Base-by-base conservation (phyloP, 2,888 invertebrate species). In the Andrena fulva region DNA sequence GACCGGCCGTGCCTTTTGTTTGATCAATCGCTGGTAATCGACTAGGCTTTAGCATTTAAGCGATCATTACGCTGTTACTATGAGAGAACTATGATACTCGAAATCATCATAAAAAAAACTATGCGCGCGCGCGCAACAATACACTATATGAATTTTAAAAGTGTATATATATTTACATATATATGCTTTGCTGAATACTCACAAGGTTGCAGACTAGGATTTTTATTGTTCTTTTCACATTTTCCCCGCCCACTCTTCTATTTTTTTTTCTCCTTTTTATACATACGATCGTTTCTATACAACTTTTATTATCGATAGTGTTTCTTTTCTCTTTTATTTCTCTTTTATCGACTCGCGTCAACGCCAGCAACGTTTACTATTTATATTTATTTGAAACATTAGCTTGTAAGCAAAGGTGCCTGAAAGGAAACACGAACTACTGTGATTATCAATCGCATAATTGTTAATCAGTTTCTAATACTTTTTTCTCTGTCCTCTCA, bases 401-500 rank as follows among this genome's bases (percentile, higher is more conserved):
- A 92, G 90, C 85, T 91, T 78, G 86, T 92, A 92, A 91, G 91
- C 82, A 92, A 92, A 90, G 92, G 92, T 93, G 93, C 93, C 93
- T 93, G 91, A 90, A 87, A 4, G 16, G 16, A 83, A 91, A 89
- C 86, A 82, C 86, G 87, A 88, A 91, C 90, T 90, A 91, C 92
- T 93, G 92, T 93, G 93, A 93, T 93, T 92, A 89, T 80, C 89
- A 92, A 91, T 91, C 91, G 91, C 91, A 91, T 92, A 91, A 91
- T 92, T 90, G 85, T 89, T 90, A 90, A 88, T 90, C 88, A 74
- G 90, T 87, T 90, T 90, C 88, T 85, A 79, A 79, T 78, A 86
- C 74, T 85, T 80, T 85, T 86, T 63, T 82, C 56, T 27, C 62
- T 80, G 59, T 64, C 42, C 56, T 80, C 31, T 50, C 67, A 71